Percentiles rank a stretch among this genome's conserved stretches.
phyloP scores from a whole-genome alignment of 2,113 vertebrate species.

The Mellivora capensis region DNA sequence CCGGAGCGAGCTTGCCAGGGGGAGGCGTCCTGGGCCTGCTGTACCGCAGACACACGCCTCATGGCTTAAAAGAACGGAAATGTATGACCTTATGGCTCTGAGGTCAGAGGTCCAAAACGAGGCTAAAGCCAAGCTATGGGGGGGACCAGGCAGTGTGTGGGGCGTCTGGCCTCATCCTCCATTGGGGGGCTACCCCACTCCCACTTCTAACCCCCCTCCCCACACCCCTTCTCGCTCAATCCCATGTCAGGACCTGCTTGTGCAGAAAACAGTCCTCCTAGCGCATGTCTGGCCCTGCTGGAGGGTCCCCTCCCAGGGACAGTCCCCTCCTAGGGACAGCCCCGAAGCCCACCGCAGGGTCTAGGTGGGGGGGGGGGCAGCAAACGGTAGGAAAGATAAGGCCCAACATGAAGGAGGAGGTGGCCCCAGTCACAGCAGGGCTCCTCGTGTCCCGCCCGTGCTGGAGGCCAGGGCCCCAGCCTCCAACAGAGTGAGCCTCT shows the following conservation, averaged over 20 bases:
- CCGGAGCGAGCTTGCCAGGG: accelerated
- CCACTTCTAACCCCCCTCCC: too few relatives aligned
- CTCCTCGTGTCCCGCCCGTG: accelerated
- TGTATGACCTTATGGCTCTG: accelerated
- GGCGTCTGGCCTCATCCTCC: not conserved
- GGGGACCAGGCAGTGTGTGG: accelerated
- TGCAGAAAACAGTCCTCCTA: not conserved
- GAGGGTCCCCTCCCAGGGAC: not conserved
- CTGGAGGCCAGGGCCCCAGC: not conserved
- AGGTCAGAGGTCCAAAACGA: accelerated
- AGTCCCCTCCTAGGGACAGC: not conserved
- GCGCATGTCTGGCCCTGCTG: accelerated
- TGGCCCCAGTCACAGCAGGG: not conserved
- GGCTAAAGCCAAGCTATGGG: accelerated
- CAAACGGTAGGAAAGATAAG: accelerated
- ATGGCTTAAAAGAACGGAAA: not conserved
- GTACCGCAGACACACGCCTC: accelerated
- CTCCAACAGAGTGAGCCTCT: accelerated
- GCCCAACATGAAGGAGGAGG: accelerated
- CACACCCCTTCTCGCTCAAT: not conserved
- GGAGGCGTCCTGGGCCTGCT: not conserved
- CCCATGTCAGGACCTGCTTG: not conserved
- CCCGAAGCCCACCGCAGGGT: not conserved
- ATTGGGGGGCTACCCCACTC: not conserved
- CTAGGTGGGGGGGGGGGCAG: not conserved